Evolutionary conservation across 2,113 vertebrate genomes (phyloP), one percentile per base, ranked within the genome.

Genomic region (Planiliza haematocheilus): DNA sequence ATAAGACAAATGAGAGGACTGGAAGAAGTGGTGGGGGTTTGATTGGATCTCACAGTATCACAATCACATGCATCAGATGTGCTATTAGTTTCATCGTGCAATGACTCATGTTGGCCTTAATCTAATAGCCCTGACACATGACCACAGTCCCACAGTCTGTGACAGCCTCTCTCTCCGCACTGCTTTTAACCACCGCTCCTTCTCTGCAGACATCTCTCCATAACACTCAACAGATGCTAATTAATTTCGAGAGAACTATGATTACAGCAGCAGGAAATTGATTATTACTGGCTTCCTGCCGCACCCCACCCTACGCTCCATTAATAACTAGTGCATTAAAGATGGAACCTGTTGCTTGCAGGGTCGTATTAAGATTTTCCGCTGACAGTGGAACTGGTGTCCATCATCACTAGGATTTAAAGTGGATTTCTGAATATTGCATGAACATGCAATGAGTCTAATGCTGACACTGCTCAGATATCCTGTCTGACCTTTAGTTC

Each of bases 251-350:
- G 79, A 89, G 86, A 86, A 72, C 78, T 85, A 88, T 88, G 91
- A 92, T 92, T 90, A 91, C 88, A 89, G 82, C 86, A 77, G 87
- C 77, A 81, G 84, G 83, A 91, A 92, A 91, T 91, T 85, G 86
- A 92, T 91, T 89, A 90, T 88, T 83, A 75, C 83, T 81, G 86
- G 83, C 79, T 85, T 79, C 81, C 82, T 46, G 50, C 77, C 16
- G 68, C 75, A 71, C 78, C 83, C 80, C 82, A 77, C 80, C 87
- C 77, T 76, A 38, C 61, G 65, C 66, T 86, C 67, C 84, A 86
- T 89, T 88, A 88, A 80, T 78, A 78, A 68, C 73, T 52, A 57
- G 65, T 63, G 42, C 85, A 81, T 91, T 91, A 83, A 86, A 83
- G 71, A 68, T 66, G 45, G 50, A 57, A 85, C 84, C 67, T 87